Conservation (phyloP, 2,888 invertebrate species). For the Thelaira solivaga region DNA sequence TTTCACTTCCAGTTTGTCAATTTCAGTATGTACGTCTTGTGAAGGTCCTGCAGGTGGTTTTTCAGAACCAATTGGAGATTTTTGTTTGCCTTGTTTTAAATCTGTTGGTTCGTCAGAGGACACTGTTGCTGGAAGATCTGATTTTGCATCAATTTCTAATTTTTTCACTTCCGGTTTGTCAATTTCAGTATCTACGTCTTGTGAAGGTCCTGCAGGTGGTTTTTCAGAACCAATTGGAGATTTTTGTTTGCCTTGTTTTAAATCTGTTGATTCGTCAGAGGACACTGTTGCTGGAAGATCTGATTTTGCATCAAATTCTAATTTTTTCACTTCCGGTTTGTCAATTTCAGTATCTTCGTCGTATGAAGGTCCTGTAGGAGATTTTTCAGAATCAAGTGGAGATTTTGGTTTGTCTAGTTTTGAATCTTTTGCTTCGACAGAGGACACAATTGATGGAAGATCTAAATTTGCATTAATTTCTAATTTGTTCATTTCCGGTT, state of each 20-base stretch:
- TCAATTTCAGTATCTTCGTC: background rate
- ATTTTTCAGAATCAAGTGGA: too few relatives aligned
- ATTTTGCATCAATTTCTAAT: too few relatives aligned
- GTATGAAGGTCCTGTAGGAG: background rate
- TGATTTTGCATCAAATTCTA: background rate
- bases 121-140: too few relatives aligned
- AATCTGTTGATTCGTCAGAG: background rate
- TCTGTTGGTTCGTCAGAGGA: too few relatives aligned
- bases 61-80: background rate
- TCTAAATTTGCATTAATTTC: background rate
- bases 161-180: too few relatives aligned
- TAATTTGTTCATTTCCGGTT: background rate
- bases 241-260: background rate
- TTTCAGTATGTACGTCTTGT: background rate
- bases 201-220: too few relatives aligned
- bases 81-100: background rate
- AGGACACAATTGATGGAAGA: background rate
- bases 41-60: constrained; percentile 1
- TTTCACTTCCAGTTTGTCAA: background rate
- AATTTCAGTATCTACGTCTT: too few relatives aligned
- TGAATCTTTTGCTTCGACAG: background rate
- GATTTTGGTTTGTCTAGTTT: background rate
- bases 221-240: background rate
- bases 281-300: background rate
- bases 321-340: background rate